Percentiles rank a stretch among this genome's conserved stretches.
These are phyloP conservation scores for Otus scops DNA, from an alignment of 2,797 vertebrate genomes.

Conservation along the genomic window DNA sequence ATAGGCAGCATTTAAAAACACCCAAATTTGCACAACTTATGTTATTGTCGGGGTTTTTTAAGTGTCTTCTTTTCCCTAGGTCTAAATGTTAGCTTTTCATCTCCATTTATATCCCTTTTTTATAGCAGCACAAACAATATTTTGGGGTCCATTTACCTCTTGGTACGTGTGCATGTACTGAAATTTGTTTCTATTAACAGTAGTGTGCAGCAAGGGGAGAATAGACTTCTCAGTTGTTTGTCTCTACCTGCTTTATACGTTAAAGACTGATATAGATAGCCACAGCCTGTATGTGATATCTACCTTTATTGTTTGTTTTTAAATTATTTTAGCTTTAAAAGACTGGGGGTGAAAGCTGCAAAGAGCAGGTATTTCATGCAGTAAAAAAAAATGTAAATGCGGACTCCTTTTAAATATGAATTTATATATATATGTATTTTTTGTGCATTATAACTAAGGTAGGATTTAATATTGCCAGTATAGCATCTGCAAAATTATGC, in stretches of 20 bases:
- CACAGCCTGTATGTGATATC: conserved; percentile 50
- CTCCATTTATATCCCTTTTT: not conserved
- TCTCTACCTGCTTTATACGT: conserved; percentile 28
- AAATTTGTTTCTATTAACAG: conserved; percentile 12
- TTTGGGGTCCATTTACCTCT: conserved; percentile 58
- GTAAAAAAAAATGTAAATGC: conserved; percentile 73
- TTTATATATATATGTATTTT: conserved; percentile 85
- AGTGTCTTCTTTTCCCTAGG: conserved; percentile 24
- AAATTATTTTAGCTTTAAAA: conserved; percentile 86
- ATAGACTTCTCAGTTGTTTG: conserved; percentile 50
- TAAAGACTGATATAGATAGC: conserved; percentile 55
- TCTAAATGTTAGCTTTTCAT: conserved; percentile 31
- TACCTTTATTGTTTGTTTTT: conserved; percentile 73
- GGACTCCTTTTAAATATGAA: conserved; percentile 81
- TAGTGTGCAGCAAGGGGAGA: conserved; percentile 48
- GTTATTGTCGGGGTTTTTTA: conserved; percentile 67
- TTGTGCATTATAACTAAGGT: conserved; percentile 80
- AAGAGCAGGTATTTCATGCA: conserved; percentile 75
- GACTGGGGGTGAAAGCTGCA: conserved; percentile 76
- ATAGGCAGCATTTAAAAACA: conserved; percentile 76
- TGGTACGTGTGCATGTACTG: not conserved
- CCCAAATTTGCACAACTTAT: conserved; percentile 80
- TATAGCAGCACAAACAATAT: conserved; percentile 24
- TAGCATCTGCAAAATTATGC: conserved; percentile 71
- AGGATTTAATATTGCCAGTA: conserved; percentile 77